phyloP scores from a whole-genome alignment of 2,797 vertebrate genomes.

The Lerista edwardsae region DNA sequence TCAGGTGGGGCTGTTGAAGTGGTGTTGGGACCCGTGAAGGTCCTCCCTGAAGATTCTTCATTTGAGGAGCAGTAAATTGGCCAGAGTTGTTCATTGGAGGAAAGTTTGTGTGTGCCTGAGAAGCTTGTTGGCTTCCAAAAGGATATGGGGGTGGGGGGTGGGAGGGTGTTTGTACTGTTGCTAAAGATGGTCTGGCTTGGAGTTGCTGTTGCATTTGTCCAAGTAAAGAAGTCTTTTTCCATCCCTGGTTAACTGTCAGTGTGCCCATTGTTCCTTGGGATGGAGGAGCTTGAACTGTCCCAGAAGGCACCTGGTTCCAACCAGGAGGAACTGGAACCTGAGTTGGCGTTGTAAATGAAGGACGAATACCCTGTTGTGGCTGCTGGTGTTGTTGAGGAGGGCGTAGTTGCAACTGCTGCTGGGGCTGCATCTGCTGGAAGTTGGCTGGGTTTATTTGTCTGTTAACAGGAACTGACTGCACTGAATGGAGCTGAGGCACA shows the following conservation, averaged over 20 bases:
- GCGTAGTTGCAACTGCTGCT: slow-evolving; percentile 87
- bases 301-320: slow-evolving; percentile 94
- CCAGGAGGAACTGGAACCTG: slow-evolving; percentile 92
- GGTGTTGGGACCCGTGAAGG: slow-evolving; percentile 89
- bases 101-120: slow-evolving; percentile 91
- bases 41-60: slow-evolving; percentile 90
- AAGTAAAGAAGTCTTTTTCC: slow-evolving; percentile 93
- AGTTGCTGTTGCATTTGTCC: slow-evolving; percentile 86
- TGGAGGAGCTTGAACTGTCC: slow-evolving; percentile 88
- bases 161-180: slow-evolving; percentile 93
- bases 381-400: slow-evolving; percentile 88
- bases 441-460: slow-evolving; percentile 90
- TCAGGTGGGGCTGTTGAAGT: slow-evolving; percentile 90
- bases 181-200: slow-evolving; percentile 89
- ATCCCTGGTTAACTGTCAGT: slow-evolving; percentile 81
- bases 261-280: slow-evolving; percentile 85
- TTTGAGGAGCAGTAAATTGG: slow-evolving; percentile 94
- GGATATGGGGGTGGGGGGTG: slow-evolving; percentile 98
- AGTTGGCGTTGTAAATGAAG: slow-evolving; percentile 89
- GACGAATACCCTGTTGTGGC: slow-evolving; percentile 86
- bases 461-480: slow-evolving; percentile 88
- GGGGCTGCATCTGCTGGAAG: slow-evolving; percentile 87
- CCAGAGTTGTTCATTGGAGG: slow-evolving; percentile 87
- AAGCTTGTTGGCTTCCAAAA: slow-evolving; percentile 97
- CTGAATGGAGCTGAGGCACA: slow-evolving; percentile 90